Evolutionary conservation across 1,140 invertebrate genomes (phyloP).

Genomic region (Macrobrachium rosenbergii): DNA sequence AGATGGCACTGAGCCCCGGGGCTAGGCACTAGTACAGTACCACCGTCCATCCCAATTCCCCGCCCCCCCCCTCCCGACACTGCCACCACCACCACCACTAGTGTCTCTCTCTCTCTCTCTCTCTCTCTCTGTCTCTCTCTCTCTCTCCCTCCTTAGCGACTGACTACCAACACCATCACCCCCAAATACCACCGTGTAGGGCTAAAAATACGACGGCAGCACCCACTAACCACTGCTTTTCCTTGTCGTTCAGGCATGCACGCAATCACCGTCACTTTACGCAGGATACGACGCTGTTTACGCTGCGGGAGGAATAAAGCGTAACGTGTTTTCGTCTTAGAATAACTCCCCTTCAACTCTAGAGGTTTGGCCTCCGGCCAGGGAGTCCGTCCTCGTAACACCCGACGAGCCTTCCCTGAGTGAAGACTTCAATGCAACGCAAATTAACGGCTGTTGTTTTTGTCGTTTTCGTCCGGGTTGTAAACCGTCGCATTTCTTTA

Average conservation of each 20-base stretch:
- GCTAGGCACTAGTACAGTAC: background rate
- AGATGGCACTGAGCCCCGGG: background rate
- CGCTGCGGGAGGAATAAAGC: background rate
- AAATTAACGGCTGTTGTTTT: background rate
- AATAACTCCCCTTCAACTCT: background rate
- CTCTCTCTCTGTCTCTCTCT: conserved; percentile 8
- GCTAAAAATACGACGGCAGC: too few species aligned
- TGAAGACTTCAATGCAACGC: conserved; percentile 29
- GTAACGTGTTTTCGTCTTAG: background rate
- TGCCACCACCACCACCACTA: background rate
- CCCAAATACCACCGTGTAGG: too few species aligned
- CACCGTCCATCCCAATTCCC: background rate
- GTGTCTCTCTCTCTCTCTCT: conserved; percentile 17
- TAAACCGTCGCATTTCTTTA: too few species aligned
- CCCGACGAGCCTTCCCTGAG: background rate
- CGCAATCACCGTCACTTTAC: background rate
- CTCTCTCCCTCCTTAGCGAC: background rate
- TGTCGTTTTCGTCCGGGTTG: too few species aligned
- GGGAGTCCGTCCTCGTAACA: background rate
- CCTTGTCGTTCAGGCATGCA: background rate
- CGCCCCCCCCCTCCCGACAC: background rate
- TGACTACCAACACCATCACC: too few species aligned
- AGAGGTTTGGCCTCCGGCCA: background rate
- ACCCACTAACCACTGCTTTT: background rate
- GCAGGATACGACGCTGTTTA: background rate